A percentile compares a stretch with the other conserved stretches of the same genome.
Conservation (phyloP, 1,140 invertebrate genomes). For the Brachionus koreanus region DNA sequence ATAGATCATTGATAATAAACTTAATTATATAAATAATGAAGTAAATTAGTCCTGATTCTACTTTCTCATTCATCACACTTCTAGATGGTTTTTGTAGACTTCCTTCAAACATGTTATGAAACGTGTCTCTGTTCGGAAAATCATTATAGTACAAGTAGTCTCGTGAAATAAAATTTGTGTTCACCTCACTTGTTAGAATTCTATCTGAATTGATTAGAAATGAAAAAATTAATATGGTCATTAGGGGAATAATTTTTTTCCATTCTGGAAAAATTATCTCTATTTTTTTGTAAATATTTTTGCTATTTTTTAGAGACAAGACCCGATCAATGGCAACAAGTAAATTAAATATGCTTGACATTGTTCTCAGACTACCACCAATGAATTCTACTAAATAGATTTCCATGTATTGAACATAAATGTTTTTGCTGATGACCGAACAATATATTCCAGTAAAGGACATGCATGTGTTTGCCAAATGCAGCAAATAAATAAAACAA, state of each 20-base stretch:
- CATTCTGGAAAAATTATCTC: not conserved
- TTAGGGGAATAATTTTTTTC: not conserved
- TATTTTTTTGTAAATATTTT: not conserved
- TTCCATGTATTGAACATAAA: slow-evolving; percentile 11
- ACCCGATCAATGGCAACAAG: not conserved
- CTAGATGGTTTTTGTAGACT: not conserved
- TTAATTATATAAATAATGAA: not conserved
- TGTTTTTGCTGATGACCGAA: not conserved
- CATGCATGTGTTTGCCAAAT: not conserved
- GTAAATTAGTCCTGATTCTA: not conserved
- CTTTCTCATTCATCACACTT: not conserved
- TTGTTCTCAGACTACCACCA: not conserved
- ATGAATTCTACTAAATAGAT: not conserved
- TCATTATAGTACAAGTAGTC: not conserved
- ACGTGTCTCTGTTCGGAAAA: slow-evolving; percentile 4
- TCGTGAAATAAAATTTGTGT: not conserved
- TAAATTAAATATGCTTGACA: not conserved
- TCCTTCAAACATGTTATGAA: not conserved
- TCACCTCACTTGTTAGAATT: not conserved
- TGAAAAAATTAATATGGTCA: not conserved
- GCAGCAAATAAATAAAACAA: not conserved
- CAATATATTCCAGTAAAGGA: not conserved
- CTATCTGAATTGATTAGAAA: not conserved
- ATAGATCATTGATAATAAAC: not conserved
- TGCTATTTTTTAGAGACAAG: not conserved